These are phyloP conservation scores for Sterrhoptilus dennistouni DNA, from an alignment of 2,113 vertebrate genomes.

Conservation along the genomic window DNA sequence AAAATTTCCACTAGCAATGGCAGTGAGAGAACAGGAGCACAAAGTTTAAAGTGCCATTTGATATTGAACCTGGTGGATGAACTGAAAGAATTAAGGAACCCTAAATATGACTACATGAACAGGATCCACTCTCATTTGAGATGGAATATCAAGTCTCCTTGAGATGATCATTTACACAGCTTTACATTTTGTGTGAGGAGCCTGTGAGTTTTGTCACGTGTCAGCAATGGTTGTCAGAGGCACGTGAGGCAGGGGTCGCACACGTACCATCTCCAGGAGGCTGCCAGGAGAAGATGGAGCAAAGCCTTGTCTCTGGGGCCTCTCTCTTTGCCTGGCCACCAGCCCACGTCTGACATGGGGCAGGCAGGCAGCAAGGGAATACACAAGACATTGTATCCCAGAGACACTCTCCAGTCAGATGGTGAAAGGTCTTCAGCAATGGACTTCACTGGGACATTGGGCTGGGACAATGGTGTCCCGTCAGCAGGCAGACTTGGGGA, in stretches of 20 bases:
- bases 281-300: background rate
- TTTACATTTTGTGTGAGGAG: background rate
- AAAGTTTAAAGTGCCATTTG: background rate
- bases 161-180: background rate
- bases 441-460: too few relatives aligned
- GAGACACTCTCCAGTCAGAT: background rate
- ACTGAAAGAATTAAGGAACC: background rate
- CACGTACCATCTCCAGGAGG: fast-evolving
- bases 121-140: background rate
- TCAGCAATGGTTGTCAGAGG: background rate
- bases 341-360: too few relatives aligned
- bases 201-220: background rate
- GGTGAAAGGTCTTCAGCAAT: background rate
- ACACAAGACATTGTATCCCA: background rate
- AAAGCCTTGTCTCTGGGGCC: background rate
- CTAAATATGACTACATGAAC: background rate
- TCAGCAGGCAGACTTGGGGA: too few relatives aligned
- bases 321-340: background rate
- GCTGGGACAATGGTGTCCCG: background rate
- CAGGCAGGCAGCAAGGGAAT: background rate
- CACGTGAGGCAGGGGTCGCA: background rate
- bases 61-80: background rate
- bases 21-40: background rate
- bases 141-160: background rate
- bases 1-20: background rate